phyloP scores from a whole-genome alignment of 37 sponge, comb jelly and placozoan genomes.

The Hormiphora californensis region DNA sequence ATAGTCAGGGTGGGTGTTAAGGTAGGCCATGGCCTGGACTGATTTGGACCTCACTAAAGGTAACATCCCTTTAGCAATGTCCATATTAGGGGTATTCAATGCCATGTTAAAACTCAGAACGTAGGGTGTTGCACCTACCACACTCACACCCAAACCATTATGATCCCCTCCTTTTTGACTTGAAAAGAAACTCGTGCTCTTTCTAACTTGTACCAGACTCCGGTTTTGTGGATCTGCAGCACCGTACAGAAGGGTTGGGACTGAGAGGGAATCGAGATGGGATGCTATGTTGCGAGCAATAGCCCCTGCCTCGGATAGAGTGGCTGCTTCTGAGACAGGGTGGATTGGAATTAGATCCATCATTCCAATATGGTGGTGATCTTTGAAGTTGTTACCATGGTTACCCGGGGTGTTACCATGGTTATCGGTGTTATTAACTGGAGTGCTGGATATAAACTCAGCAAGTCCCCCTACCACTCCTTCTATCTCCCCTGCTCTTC shows the following conservation, averaged over 20 bases:
- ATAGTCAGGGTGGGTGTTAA: background rate
- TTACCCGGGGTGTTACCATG: conserved; percentile 18
- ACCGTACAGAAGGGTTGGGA: conserved; percentile 42
- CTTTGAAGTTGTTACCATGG: background rate
- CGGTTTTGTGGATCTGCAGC: background rate
- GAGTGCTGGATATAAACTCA: no score
- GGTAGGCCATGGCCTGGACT: conserved; percentile 22
- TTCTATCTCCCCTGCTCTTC: background rate
- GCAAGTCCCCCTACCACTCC: background rate
- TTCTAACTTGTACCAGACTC: background rate
- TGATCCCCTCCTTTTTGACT: background rate
- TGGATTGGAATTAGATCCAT: conserved; percentile 26
- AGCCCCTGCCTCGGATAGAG: background rate
- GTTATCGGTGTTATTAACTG: background rate
- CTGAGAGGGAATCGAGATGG: background rate
- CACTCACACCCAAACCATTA: background rate
- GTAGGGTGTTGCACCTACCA: conserved; percentile 15
- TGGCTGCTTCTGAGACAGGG: background rate
- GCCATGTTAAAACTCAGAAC: conserved; percentile 32
- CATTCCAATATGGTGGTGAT: conserved; percentile 44
- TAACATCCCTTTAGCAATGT: background rate
- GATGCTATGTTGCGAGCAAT: background rate
- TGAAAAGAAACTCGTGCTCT: background rate
- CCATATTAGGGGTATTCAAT: background rate
- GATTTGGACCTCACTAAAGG: background rate